Evolutionary conservation across 1,140 invertebrate species (phyloP).

Genomic region (Drosophila saltans): DNA sequence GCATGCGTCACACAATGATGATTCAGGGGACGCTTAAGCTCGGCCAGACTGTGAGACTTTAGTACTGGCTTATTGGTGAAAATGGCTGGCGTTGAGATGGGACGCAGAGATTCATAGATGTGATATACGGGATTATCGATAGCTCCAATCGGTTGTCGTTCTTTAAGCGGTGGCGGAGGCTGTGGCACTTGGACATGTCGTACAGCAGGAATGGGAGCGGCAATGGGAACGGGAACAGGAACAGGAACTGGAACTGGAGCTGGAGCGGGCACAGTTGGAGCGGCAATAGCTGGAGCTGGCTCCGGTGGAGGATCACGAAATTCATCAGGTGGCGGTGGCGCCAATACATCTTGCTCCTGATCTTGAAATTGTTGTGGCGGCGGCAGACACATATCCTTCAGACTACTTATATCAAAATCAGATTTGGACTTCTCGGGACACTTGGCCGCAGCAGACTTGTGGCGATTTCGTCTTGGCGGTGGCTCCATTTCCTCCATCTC

Average conservation of each 20-base stretch:
- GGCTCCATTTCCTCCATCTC: slow-evolving; percentile 76
- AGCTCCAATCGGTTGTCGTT: slow-evolving; percentile 71
- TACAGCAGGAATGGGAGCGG: background rate
- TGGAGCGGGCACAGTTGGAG: background rate
- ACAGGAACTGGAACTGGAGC: background rate
- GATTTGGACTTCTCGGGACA: slow-evolving; percentile 85
- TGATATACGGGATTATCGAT: slow-evolving; percentile 91
- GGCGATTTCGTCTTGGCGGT: slow-evolving; percentile 61
- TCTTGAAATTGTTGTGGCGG: slow-evolving; percentile 94
- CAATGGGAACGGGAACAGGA: background rate
- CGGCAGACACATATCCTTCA: slow-evolving; percentile 86
- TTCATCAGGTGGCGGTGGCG: slow-evolving; percentile 87
- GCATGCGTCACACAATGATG: slow-evolving; percentile 54
- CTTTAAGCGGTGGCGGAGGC: slow-evolving; percentile 62
- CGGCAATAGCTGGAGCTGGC: slow-evolving; percentile 42
- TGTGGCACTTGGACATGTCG: slow-evolving; percentile 22
- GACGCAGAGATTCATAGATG: slow-evolving; percentile 88
- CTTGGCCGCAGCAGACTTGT: slow-evolving; percentile 40
- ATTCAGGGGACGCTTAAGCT: slow-evolving; percentile 83
- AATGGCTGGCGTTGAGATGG: slow-evolving; percentile 83
- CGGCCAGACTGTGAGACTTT: slow-evolving; percentile 86
- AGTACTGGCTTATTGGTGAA: slow-evolving; percentile 83
- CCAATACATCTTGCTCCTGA: slow-evolving; percentile 83
- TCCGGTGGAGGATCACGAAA: slow-evolving; percentile 86
- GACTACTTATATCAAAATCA: slow-evolving; percentile 84